Conservation (phyloP, 2,113 vertebrate species). For the Crotalus helleri region DNA sequence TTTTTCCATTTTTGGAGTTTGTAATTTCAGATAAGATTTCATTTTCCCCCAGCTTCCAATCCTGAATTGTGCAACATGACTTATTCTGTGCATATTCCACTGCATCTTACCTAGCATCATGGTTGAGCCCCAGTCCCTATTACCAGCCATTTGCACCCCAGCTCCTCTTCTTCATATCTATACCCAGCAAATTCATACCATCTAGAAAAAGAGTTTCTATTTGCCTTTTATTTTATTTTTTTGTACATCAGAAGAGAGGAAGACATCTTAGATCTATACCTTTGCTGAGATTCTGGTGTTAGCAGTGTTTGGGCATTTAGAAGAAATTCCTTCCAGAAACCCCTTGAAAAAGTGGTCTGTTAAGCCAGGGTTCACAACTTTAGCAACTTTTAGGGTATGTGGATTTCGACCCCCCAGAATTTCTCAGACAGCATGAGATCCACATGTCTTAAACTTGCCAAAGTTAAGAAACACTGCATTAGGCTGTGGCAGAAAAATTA, state of each 20-base stretch:
- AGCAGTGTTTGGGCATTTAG: neutral
- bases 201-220: neutral
- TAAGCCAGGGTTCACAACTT: neutral
- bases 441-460: neutral
- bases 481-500: neutral
- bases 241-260: neutral
- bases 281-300: neutral
- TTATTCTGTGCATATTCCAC: neutral
- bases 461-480: neutral
- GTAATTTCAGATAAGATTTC: neutral
- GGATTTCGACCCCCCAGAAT: neutral
- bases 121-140: neutral
- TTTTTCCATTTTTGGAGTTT: slow-evolving; percentile 2
- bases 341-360: neutral
- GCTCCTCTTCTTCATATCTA: neutral
- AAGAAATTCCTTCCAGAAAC: neutral
- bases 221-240: neutral
- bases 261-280: neutral
- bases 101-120: neutral
- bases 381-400: neutral
- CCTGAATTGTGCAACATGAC: neutral
- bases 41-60: neutral
- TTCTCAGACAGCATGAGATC: neutral
- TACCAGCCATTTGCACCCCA: neutral
- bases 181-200: neutral